Conservation (phyloP, 2,113 vertebrate species). For the Anseranas semipalmata region DNA sequence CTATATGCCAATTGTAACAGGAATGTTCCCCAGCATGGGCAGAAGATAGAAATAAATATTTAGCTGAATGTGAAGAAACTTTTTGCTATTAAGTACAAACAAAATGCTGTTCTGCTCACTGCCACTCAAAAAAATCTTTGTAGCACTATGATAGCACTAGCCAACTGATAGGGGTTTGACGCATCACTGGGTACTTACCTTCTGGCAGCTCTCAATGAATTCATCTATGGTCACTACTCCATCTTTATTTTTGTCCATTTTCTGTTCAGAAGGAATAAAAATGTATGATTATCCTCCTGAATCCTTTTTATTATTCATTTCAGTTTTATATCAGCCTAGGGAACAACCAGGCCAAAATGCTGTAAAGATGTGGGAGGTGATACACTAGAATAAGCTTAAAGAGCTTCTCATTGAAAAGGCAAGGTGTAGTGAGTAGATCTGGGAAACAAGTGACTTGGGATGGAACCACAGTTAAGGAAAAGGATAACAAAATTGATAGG, state of each 20-base stretch:
- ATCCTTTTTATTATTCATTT: not conserved
- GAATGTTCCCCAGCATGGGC: not conserved
- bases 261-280: slow-evolving; percentile 79
- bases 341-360: not conserved
- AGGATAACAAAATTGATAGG: not conserved
- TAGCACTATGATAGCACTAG: not conserved
- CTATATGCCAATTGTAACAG: not conserved
- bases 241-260: slow-evolving; percentile 99
- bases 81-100: not conserved
- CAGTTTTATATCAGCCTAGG: not conserved
- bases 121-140: not conserved
- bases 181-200: slow-evolving; percentile 81
- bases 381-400: not conserved
- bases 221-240: slow-evolving; percentile 99
- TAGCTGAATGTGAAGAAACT: not conserved
- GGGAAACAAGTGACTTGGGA: not conserved
- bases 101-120: not conserved
- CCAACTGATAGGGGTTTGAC: not conserved
- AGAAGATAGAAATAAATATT: not conserved
- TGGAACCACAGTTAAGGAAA: not conserved
- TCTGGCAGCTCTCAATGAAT: slow-evolving; percentile 99
- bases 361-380: not conserved
- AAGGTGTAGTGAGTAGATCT: not conserved
- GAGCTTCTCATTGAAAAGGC: not conserved
- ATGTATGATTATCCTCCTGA: not conserved